Percentiles rank a stretch among this genome's conserved stretches.
phyloP scores from a whole-genome alignment of 2,797 vertebrate genomes.

The Falco peregrinus region DNA sequence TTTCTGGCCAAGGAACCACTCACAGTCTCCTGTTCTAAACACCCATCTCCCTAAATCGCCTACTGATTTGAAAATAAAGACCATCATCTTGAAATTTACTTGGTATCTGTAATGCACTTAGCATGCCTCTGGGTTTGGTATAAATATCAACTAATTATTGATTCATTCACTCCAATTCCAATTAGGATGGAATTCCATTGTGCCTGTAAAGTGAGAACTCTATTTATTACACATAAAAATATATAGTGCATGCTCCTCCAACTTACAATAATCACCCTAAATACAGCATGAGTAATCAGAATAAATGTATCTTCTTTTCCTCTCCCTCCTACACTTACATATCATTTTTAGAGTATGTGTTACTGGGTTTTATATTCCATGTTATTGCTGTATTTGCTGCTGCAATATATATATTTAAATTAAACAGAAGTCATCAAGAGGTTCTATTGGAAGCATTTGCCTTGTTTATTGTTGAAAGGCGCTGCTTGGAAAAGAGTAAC shows the following conservation, averaged over 20 bases:
- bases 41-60: background rate
- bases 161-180: conserved; percentile 11
- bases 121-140: background rate
- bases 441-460: conserved; percentile 57
- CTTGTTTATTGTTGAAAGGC: conserved; percentile 55
- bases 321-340: conserved; percentile 20
- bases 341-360: conserved; percentile 21
- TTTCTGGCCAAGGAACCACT: background rate
- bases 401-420: conserved; percentile 60
- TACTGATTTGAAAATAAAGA: conserved; percentile 14
- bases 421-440: conserved; percentile 63
- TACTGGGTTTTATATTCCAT: conserved; percentile 25
- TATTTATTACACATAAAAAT: conserved; percentile 42
- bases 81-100: background rate
- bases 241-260: background rate
- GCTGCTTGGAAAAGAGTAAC: conserved; percentile 56
- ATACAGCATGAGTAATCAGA: conserved; percentile 26
- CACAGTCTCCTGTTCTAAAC: background rate
- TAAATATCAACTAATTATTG: conserved; percentile 41
- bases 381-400: conserved; percentile 49
- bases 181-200: background rate
- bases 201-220: conserved; percentile 30
- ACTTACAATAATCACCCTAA: conserved; percentile 8
- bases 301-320: conserved; percentile 30
- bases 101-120: background rate